Base-by-base conservation (phyloP, 2,113 vertebrate species). In the Amia ocellicauda region DNA sequence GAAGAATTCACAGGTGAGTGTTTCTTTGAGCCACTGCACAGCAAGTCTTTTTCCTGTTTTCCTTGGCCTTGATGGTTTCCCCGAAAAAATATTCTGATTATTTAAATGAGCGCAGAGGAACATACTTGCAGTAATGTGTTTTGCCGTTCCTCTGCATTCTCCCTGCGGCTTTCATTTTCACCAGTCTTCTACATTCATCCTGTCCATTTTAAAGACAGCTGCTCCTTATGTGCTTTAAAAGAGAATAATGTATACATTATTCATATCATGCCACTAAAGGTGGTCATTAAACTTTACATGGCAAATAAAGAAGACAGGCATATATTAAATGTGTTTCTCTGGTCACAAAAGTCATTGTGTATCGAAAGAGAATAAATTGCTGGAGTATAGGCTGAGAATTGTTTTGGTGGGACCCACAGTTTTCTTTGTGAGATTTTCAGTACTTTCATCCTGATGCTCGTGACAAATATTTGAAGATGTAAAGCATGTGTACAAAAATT, bases 261-360 rank as follows among this genome's bases (percentile, higher is more conserved):
- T 90, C 87, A 90, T 87, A 80, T 77, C 62, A 62, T 78, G 80
- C 68, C 78, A 86, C 82, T 83, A 90, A 88, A 84, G 84, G 81
- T 82, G 81, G 83, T 87, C 83, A 85, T 89, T 89, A 88, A 87
- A 84, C 77, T 85, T 81, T 85, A 85, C 87, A 81, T 60, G 74
- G 77, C 80, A 76, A 75, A 60, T 76, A 71, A 71, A 83, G 74
- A 62, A 74, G 78, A 78, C 80, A 79, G 77, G 63, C 66, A 57
- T 70, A 73, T 74, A 83, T 80, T 85, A 82, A 83, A 84, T 73
- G 78, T 73, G 81, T 80, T 80, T 79, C 74, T 61, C 69, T 55
- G 76, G 78, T 80, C 79, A 82, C 80, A 85, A 79, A 82, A 84
- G 86, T 83, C 84, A 86, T 64, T 13, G 67, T 58, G 70, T 78